These are phyloP conservation scores for Lasiurus cinereus DNA, from an alignment of 2,113 vertebrate species.

Conservation along the genomic window DNA sequence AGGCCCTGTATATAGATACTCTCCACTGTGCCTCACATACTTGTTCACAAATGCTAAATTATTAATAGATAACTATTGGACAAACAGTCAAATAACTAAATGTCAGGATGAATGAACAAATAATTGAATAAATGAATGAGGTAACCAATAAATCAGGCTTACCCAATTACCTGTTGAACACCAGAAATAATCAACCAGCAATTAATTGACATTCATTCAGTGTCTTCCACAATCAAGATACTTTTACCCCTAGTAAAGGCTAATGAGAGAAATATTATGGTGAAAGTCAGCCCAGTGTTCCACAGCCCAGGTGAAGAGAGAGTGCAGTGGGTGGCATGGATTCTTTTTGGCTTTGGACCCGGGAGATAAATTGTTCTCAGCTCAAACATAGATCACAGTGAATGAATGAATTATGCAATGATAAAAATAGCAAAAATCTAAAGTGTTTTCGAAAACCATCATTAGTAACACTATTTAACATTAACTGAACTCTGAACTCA, in stretches of 20 bases:
- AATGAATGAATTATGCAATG: not conserved
- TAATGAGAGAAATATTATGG: not conserved
- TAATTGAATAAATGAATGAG: not conserved
- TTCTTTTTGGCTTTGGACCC: not conserved
- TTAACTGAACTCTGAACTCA: not conserved
- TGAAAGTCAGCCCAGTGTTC: not conserved
- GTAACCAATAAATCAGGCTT: not conserved
- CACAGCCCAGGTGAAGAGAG: not conserved
- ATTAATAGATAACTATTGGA: not conserved
- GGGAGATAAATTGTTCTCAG: not conserved
- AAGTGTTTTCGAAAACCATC: not conserved
- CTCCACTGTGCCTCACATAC: not conserved
- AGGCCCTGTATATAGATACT: not conserved
- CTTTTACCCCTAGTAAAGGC: not conserved
- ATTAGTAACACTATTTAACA: not conserved
- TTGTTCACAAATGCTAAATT: not conserved
- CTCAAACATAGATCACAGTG: not conserved
- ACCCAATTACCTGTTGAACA: not conserved
- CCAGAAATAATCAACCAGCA: not conserved
- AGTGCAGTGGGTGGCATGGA: not conserved
- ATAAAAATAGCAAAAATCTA: slow-evolving; percentile 48
- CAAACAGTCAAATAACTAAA: not conserved
- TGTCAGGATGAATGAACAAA: not conserved
- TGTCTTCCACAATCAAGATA: not conserved
- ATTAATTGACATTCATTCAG: not conserved